Conservation (phyloP, 53 echinoderm and acorn worm genomes). For the Crossaster papposus region DNA sequence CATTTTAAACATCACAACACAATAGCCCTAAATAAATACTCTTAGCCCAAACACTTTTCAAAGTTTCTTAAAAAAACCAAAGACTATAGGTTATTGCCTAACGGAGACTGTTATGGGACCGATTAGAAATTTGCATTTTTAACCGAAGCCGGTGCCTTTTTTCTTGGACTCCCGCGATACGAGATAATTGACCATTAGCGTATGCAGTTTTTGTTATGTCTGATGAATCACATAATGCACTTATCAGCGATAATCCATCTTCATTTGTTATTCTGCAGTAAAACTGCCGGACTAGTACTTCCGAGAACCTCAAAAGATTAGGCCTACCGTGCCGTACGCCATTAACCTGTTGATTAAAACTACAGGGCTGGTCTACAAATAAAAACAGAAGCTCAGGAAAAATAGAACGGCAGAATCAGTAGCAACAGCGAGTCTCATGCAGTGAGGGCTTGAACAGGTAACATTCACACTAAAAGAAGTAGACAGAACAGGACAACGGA, state of each 20-base stretch:
- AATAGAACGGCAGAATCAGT: too few relatives aligned
- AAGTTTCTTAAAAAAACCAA: too few relatives aligned
- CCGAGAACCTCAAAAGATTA: not conserved
- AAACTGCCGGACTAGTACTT: not conserved
- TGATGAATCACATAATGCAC: slow-evolving; percentile 9
- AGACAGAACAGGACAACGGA: too few relatives aligned
- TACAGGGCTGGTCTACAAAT: not conserved
- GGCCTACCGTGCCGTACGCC: not conserved
- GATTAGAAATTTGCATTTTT: not conserved
- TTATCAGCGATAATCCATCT: not conserved
- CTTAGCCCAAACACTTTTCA: too few relatives aligned
- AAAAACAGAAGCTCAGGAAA: not conserved
- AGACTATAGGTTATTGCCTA: too few relatives aligned
- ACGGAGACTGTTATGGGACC: too few relatives aligned
- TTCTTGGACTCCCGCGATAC: not conserved
- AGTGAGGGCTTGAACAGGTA: too few relatives aligned
- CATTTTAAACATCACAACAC: too few relatives aligned
- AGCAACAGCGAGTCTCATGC: too few relatives aligned
- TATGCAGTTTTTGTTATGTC: not conserved
- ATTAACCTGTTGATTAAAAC: not conserved
- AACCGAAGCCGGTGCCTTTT: not conserved
- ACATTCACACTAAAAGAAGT: too few relatives aligned
- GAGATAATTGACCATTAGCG: slow-evolving; percentile 6
- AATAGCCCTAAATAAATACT: too few relatives aligned
- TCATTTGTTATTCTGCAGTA: not conserved